Evolutionary conservation across 2,888 invertebrate genomes (phyloP).

Genomic region (Balanococcus diminutus): DNA sequence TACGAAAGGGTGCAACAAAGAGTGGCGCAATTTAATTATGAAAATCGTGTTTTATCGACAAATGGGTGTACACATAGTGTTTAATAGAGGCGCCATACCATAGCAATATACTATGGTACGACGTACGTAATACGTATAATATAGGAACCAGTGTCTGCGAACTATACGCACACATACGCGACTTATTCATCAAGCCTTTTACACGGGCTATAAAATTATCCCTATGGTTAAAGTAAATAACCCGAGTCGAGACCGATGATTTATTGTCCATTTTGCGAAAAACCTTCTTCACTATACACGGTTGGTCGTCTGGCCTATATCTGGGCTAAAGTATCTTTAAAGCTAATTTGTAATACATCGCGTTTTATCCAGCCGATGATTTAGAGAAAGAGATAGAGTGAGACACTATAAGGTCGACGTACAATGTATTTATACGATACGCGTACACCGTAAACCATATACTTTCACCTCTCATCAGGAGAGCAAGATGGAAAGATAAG

Average conservation of each 20-base stretch:
- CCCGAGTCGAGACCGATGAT: slow-evolving; percentile 27
- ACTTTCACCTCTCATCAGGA: not conserved
- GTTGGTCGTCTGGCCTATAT: not conserved
- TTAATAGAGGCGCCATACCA: not conserved
- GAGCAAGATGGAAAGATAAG: not conserved
- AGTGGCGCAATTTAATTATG: slow-evolving; percentile 30
- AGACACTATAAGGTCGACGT: not conserved
- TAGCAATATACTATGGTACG: not conserved
- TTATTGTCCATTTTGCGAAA: slow-evolving; percentile 42
- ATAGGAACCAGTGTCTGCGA: too few relatives aligned
- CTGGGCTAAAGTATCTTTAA: slow-evolving; percentile 1
- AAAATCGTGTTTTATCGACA: slow-evolving; percentile 46
- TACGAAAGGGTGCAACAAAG: not conserved
- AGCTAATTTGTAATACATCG: slow-evolving; percentile 43
- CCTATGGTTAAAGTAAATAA: slow-evolving; percentile 36
- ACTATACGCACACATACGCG: not conserved
- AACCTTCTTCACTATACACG: not conserved
- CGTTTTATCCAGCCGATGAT: not conserved
- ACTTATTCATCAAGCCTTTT: slow-evolving; percentile 42
- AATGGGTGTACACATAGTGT: not conserved
- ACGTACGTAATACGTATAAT: not conserved
- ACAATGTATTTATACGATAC: too few relatives aligned
- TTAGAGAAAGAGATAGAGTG: too few relatives aligned
- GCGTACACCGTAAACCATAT: too few relatives aligned
- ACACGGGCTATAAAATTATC: slow-evolving; percentile 46